These are phyloP conservation scores for Brachionus koreanus DNA, from an alignment of 1,140 invertebrate species.

Conservation along the genomic window DNA sequence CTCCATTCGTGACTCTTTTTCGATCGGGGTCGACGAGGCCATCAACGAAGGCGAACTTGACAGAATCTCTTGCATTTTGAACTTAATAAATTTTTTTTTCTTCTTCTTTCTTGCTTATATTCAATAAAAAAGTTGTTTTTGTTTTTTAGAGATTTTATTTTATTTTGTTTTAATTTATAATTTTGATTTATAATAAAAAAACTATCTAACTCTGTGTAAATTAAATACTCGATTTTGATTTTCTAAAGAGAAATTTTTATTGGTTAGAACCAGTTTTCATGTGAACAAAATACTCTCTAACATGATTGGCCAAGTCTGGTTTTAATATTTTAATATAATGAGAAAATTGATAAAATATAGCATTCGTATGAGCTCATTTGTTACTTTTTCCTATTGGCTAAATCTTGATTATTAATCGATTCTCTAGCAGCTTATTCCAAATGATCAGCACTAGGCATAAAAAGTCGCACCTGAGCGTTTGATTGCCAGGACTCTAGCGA, in stretches of 20 bases:
- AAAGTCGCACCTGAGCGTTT: neutral
- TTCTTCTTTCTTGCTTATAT: neutral
- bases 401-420: constrained; percentile 33
- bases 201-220: constrained; percentile 3
- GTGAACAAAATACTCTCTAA: neutral
- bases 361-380: neutral
- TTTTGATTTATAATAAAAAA: constrained; percentile 32
- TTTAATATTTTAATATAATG: constrained; percentile 1
- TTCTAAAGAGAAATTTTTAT: neutral
- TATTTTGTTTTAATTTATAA: constrained; percentile 4
- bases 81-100: neutral
- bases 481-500: neutral
- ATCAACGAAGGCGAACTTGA: neutral
- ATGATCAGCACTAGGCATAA: neutral
- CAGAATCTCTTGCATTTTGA: constrained; percentile 28
- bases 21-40: neutral
- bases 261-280: neutral
- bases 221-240: constrained; percentile 33
- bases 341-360: constrained; percentile 17
- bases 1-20: neutral
- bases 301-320: neutral
- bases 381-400: neutral
- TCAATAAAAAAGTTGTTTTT: neutral
- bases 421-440: neutral
- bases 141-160: neutral